Conservation (phyloP, 2,113 vertebrate species). For the Neolamprologus falcicula region DNA sequence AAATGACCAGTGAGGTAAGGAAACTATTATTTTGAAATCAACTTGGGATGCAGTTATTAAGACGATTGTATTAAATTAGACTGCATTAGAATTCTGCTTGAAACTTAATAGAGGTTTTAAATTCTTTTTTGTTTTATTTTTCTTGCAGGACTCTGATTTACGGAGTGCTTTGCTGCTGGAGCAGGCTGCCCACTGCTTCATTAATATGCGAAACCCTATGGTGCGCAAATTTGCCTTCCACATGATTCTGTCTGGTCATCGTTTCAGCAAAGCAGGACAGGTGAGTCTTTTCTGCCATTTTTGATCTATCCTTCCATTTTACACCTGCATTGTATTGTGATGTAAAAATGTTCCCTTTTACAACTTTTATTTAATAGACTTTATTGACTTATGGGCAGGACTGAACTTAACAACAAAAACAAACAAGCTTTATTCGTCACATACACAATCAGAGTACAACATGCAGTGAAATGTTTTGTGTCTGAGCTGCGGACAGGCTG, state of each 20-base stretch:
- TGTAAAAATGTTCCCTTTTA: neutral
- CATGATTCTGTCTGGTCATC: slow-evolving; percentile 95
- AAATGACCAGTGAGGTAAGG: slow-evolving; percentile 95
- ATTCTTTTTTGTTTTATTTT: neutral
- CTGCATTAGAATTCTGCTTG: neutral
- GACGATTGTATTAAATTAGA: neutral
- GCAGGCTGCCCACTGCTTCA: slow-evolving; percentile 95
- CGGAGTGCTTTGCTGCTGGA: slow-evolving; percentile 93
- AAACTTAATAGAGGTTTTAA: neutral
- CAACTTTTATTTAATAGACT: neutral
- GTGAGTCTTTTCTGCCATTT: slow-evolving; percentile 55
- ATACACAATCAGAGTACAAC: neutral
- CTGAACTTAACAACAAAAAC: neutral
- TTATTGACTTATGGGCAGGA: neutral
- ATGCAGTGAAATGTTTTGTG: neutral
- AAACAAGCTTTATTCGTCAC: neutral
- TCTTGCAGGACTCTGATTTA: slow-evolving; percentile 88
- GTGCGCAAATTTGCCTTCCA: slow-evolving; percentile 98
- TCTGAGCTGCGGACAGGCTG: neutral
- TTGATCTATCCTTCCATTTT: neutral
- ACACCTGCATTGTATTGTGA: neutral
- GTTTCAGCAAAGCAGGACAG: slow-evolving; percentile 97
- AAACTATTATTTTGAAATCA: neutral
- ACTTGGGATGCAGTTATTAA: neutral
- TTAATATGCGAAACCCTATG: slow-evolving; percentile 97